Evolutionary conservation across 2,113 vertebrate genomes (phyloP).

Genomic region (Oplegnathus fasciatus): DNA sequence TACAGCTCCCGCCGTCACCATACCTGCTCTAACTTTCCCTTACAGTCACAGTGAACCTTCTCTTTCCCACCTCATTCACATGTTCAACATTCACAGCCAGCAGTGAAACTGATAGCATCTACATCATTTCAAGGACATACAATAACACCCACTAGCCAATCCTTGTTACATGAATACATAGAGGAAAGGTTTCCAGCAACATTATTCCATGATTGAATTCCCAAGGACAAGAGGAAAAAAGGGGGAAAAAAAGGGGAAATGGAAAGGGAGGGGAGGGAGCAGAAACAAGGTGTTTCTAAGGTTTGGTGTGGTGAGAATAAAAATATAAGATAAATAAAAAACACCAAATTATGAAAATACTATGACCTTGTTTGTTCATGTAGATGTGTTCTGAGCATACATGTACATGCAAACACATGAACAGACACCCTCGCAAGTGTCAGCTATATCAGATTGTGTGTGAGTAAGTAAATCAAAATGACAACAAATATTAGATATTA

Average conservation of each 20-base stretch:
- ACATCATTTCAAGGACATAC: conserved; percentile 80
- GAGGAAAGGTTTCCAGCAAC: conserved; percentile 71
- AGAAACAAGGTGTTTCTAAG: conserved; percentile 12
- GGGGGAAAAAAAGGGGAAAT: background rate
- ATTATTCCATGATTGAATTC: conserved; percentile 79
- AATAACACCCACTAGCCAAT: conserved; percentile 74
- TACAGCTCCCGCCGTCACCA: conserved; percentile 16
- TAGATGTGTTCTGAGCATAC: background rate
- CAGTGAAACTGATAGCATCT: conserved; percentile 76
- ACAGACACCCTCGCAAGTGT: conserved; percentile 6
- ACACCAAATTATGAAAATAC: conserved; percentile 11
- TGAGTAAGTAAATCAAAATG: conserved; percentile 38
- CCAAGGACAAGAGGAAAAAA: conserved; percentile 70
- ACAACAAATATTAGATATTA: conserved; percentile 37
- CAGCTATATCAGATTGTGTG: conserved; percentile 21
- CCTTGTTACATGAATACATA: conserved; percentile 73
- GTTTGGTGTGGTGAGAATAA: conserved; percentile 24
- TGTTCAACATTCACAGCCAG: conserved; percentile 62
- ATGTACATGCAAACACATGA: conserved; percentile 3
- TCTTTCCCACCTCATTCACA: conserved; percentile 42
- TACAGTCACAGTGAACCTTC: conserved; percentile 34
- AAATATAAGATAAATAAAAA: conserved; percentile 24
- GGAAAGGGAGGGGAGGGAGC: conserved; percentile 17
- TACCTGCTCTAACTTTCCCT: conserved; percentile 41
- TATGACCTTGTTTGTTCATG: conserved; percentile 24